Evolutionary conservation across 2,888 invertebrate genomes (phyloP).

Genomic region (Platerodrilus igneus): DNA sequence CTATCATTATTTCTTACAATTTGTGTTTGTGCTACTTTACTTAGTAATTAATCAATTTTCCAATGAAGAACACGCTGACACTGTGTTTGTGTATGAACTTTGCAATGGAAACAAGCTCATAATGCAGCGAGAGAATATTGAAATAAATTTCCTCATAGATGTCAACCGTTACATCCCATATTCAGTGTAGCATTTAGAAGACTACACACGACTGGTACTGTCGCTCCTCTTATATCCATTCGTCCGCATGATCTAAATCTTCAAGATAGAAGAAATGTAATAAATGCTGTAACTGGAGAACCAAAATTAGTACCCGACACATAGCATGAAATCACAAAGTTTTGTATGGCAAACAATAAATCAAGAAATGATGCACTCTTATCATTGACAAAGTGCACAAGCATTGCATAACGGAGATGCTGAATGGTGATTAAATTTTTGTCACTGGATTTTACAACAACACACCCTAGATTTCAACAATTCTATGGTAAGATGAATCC

Average conservation of each 20-base stretch:
- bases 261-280: slow-evolving; percentile 3
- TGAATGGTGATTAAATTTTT: neutral
- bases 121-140: neutral
- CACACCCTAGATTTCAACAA: neutral
- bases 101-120: too few relatives aligned
- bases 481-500: too few relatives aligned
- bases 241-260: slow-evolving; percentile 3
- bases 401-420: neutral
- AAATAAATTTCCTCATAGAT: slow-evolving; percentile 4
- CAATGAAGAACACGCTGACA: too few relatives aligned
- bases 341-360: slow-evolving; percentile 1
- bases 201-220: slow-evolving; percentile 1
- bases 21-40: too few relatives aligned
- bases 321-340: slow-evolving; percentile 3
- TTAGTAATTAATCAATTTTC: too few relatives aligned
- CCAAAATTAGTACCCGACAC: slow-evolving; percentile 3
- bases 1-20: too few relatives aligned
- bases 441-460: slow-evolving; percentile 1
- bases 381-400: too few relatives aligned
- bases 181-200: slow-evolving; percentile 3
- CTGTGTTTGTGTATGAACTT: too few relatives aligned
- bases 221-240: slow-evolving; percentile 1
- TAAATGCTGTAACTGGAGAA: slow-evolving; percentile 3
- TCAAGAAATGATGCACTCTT: slow-evolving; percentile 2
- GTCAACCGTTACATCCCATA: slow-evolving; percentile 1